Evolutionary conservation across 2,888 invertebrate genomes (phyloP), one percentile per base, ranked within the genome.

Genomic region (Oligia latruncula): DNA sequence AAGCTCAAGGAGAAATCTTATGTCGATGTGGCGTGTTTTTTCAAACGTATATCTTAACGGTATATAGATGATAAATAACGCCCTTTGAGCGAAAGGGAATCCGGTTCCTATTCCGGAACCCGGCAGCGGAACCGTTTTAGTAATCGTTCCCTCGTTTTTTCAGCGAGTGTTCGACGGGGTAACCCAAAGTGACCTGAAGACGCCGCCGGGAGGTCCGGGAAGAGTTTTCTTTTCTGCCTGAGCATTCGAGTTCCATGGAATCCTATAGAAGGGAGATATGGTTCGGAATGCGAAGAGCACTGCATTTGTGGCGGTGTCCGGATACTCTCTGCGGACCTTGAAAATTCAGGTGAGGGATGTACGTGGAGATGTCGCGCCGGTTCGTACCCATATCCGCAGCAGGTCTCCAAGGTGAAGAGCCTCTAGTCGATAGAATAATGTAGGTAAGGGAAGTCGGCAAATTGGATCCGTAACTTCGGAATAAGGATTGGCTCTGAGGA

Each of bases 321-420:
- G 92, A 91, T 90, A 82, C 90, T 92, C 91, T 92, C 92, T 90
- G 91, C 91, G 93, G 93, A 92, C 92, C 93, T 93, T 93, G 93
- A 93, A 93, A 93, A 93, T 93, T 93, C 91, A 93, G 92, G 92
- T 91, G 91, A 91, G 90, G 92, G 91, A 92, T 92, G 90, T 91
- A 93, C 93, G 87, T 91, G 90, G 90, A 94, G 89, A 91, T 91
- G 90, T 94, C 93, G 91, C 92, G 92, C 92, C 91, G 93, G 92
- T 90, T 97, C 97, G 97, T 98, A 97, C 97, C 97, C 97, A 97
- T 97, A 97, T 97, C 97, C 97, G 97, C 97, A 98, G 97, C 98
- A 98, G 98, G 98, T 98, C 97, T 98, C 97, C 97, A 97, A 98
- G 80, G 80, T 80, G 81, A 80, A 80, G 81, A 80, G 80, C 81